Conservation (phyloP, 2,888 invertebrate genomes). For the Euspilapteryx auroguttella region DNA sequence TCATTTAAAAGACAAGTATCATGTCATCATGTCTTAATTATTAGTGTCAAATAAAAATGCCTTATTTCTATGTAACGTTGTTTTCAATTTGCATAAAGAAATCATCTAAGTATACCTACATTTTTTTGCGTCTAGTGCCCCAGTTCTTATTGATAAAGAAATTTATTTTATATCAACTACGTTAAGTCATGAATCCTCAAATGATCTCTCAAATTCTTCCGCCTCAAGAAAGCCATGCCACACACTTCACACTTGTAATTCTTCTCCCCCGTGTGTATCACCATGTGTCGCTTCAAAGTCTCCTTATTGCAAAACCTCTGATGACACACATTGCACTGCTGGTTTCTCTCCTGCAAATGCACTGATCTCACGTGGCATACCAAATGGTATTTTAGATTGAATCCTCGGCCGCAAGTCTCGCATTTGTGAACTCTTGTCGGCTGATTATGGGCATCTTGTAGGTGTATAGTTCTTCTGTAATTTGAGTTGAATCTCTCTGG, state of each 20-base stretch:
- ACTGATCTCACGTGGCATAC: slow-evolving; percentile 44
- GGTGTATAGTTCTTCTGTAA: slow-evolving; percentile 43
- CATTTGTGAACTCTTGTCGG: slow-evolving; percentile 47
- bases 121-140: too few species aligned
- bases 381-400: slow-evolving; percentile 43
- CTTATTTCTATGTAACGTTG: too few species aligned
- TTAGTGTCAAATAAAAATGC: too few species aligned
- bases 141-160: slow-evolving; percentile 5
- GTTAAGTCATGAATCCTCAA: slow-evolving; percentile 35
- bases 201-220: slow-evolving; percentile 48
- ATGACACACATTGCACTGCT: slow-evolving; percentile 53
- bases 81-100: too few species aligned
- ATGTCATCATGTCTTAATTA: too few species aligned
- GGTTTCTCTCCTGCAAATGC: slow-evolving; percentile 48
- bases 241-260: slow-evolving; percentile 58
- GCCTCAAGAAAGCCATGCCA: slow-evolving; percentile 44
- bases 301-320: slow-evolving; percentile 58
- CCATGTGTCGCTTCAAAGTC: slow-evolving; percentile 57
- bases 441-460: slow-evolving; percentile 47
- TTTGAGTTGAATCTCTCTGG: slow-evolving; percentile 49
- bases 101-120: not conserved
- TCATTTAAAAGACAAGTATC: too few species aligned
- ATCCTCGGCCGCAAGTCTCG: slow-evolving; percentile 40
- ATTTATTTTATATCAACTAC: slow-evolving; percentile 8
- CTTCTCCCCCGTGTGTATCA: slow-evolving; percentile 57